Conservation (phyloP, 2,113 vertebrate species). For the Antigone vipio region DNA sequence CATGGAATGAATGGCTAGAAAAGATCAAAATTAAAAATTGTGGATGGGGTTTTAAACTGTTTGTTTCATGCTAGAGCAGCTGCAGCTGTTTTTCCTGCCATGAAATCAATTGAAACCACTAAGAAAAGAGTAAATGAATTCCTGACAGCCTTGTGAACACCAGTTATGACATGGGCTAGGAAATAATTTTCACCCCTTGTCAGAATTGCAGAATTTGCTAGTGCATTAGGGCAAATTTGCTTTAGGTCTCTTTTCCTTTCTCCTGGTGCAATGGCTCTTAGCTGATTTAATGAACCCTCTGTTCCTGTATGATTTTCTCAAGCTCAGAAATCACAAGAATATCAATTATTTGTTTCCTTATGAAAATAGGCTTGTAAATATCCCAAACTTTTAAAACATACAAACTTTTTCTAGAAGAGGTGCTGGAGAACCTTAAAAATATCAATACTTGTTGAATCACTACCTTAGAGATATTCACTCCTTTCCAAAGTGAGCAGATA, state of each 20-base stretch:
- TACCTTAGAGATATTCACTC: neutral
- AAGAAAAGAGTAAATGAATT: neutral
- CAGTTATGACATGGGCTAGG: neutral
- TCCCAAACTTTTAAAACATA: neutral
- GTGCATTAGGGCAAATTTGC: neutral
- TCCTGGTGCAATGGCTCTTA: neutral
- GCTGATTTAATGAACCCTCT: neutral
- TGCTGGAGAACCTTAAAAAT: neutral
- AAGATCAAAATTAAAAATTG: conserved; percentile 36
- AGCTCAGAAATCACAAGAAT: neutral
- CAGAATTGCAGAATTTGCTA: neutral
- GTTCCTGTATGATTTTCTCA: neutral
- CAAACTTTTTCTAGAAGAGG: neutral
- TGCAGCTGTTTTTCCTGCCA: neutral
- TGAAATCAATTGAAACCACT: neutral
- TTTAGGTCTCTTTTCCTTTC: neutral
- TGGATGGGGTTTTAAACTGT: neutral
- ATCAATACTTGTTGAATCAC: neutral
- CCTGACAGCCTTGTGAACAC: neutral
- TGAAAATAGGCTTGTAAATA: neutral
- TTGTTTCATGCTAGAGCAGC: neutral
- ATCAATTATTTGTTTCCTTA: neutral
- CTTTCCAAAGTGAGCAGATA: neutral
- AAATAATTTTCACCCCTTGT: neutral
- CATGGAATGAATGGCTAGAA: conserved; percentile 9